Percentiles rank a stretch among this genome's conserved stretches.
phyloP scores from a whole-genome alignment of 2,797 vertebrate species.

The Neomorphus geoffroyi region DNA sequence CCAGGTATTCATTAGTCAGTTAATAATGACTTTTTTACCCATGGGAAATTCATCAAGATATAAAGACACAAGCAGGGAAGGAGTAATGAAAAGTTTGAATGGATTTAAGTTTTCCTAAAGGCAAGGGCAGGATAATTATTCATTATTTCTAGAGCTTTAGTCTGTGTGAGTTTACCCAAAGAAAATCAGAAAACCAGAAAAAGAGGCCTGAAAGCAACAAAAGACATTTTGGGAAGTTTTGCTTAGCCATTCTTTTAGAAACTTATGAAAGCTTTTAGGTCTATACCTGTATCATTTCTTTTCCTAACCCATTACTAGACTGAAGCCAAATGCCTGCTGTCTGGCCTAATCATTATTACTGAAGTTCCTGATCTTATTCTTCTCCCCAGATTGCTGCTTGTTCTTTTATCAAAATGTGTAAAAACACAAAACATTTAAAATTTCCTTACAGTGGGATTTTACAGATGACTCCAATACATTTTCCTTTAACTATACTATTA shows the following conservation, averaged over 20 bases:
- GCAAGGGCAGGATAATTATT: background rate
- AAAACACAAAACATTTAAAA: background rate
- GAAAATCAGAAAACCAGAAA: background rate
- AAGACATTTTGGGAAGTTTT: background rate
- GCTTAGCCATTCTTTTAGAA: background rate
- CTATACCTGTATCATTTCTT: background rate
- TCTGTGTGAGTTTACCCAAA: background rate
- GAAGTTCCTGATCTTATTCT: background rate
- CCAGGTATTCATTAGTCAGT: conserved; percentile 47
- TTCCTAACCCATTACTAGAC: background rate
- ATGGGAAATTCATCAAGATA: conserved; percentile 26
- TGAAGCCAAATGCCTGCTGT: background rate
- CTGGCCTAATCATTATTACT: background rate
- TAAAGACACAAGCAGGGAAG: conserved; percentile 7
- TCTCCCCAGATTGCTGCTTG: background rate
- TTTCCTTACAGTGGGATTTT: background rate
- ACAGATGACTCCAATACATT: background rate
- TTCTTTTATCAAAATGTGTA: background rate
- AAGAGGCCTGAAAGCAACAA: background rate
- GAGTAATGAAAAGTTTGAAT: conserved; percentile 24
- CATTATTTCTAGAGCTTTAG: background rate
- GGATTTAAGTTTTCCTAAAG: conserved; percentile 32
- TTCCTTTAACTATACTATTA: background rate
- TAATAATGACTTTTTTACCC: conserved; percentile 25
- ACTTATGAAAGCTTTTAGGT: background rate